A percentile compares a stretch with the other conserved stretches of the same genome.
Conservation (phyloP, 2,797 vertebrate genomes). For the Molossus alvarezi region DNA sequence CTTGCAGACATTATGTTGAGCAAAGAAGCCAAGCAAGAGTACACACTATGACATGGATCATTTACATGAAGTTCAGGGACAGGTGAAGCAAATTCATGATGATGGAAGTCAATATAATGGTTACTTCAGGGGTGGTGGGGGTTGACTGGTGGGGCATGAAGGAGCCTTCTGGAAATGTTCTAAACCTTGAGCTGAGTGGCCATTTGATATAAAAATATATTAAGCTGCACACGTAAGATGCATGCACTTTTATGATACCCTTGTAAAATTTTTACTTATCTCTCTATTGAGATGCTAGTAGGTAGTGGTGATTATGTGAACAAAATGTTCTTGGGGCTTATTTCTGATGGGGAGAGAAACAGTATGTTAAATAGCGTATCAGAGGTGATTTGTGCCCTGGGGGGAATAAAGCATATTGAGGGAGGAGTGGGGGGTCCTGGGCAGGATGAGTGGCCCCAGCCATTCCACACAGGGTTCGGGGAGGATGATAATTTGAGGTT, state of each 20-base stretch:
- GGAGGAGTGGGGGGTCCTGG: not conserved
- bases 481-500: not conserved
- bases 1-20: not conserved
- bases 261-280: not conserved
- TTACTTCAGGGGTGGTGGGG: not conserved
- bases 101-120: not conserved
- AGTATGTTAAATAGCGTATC: not conserved
- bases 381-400: not conserved
- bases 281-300: not conserved
- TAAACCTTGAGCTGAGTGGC: not conserved
- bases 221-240: not conserved
- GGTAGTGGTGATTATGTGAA: not conserved
- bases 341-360: conserved; percentile 36
- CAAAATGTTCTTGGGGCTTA: conserved; percentile 18
- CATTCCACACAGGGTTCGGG: not conserved
- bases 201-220: not conserved
- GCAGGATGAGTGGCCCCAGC: not conserved
- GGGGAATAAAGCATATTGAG: not conserved
- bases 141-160: not conserved
- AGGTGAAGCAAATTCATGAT: not conserved
- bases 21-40: not conserved
- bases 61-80: not conserved
- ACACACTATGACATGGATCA: not conserved
- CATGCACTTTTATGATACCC: not conserved
- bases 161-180: not conserved